Conservation (phyloP, 2,113 vertebrate species). For the Hystrix cristata region DNA sequence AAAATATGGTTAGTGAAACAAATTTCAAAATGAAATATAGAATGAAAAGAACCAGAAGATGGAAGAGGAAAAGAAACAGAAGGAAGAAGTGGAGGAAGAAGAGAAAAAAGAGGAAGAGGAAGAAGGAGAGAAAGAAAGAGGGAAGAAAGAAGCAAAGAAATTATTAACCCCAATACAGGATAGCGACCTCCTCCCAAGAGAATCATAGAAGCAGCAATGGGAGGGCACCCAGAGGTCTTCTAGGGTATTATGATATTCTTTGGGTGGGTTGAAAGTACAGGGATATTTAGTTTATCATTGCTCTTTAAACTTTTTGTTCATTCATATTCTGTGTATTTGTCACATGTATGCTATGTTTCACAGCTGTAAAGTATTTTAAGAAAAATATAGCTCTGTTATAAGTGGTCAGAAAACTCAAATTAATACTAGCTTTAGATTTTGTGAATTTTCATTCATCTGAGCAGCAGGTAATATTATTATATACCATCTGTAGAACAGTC, state of each 20-base stretch:
- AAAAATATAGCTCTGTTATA: neutral
- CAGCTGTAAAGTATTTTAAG: neutral
- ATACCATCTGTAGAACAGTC: constrained; percentile 17
- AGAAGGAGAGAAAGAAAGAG: neutral
- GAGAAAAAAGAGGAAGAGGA: neutral
- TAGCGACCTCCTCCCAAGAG: neutral
- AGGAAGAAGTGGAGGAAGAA: neutral
- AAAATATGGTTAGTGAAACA: constrained; percentile 3
- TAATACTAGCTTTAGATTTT: neutral
- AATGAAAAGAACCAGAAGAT: neutral
- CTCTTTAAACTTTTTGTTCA: constrained; percentile 1
- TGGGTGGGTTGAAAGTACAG: neutral
- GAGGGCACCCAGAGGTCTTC: neutral
- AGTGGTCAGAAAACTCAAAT: constrained; percentile 32
- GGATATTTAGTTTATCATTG: neutral
- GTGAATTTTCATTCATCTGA: constrained; percentile 44
- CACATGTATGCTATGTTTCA: neutral
- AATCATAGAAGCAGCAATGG: neutral
- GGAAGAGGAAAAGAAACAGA: neutral
- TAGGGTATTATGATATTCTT: neutral
- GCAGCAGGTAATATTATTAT: constrained; percentile 46
- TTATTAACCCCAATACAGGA: neutral
- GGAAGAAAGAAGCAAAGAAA: neutral
- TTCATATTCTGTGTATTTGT: neutral
- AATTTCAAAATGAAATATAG: constrained; percentile 38